A percentile compares a stretch with the other conserved stretches of the same genome.
These are phyloP conservation scores for Leptobrachium leishanense DNA, from an alignment of 2,113 vertebrate genomes.

Conservation along the genomic window DNA sequence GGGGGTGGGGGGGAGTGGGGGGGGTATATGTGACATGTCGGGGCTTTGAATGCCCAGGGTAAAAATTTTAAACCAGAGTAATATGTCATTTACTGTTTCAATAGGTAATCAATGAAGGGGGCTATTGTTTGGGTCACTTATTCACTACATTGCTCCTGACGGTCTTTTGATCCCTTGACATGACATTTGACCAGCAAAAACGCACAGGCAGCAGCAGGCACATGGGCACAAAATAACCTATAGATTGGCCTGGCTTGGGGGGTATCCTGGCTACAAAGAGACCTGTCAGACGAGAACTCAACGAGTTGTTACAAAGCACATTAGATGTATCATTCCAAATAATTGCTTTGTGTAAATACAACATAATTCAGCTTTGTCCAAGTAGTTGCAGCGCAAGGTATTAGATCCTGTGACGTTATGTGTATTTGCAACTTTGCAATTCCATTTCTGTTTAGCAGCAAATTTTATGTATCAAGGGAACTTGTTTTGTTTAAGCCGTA, in stretches of 20 bases:
- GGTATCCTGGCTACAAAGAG: constrained; percentile 65
- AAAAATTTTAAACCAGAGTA: constrained; percentile 59
- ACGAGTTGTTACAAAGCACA: constrained; percentile 41
- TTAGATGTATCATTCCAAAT: constrained; percentile 39
- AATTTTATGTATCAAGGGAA: constrained; percentile 13
- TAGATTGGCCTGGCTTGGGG: constrained; percentile 56
- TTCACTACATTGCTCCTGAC: constrained; percentile 55
- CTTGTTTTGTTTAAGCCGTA: constrained; percentile 9
- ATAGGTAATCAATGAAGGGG: constrained; percentile 61
- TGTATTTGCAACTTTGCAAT: constrained; percentile 35
- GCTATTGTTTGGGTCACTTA: constrained; percentile 62
- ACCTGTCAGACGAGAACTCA: constrained; percentile 56
- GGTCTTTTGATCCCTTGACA: constrained; percentile 61
- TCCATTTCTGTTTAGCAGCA: constrained; percentile 31
- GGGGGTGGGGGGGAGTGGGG: no score
- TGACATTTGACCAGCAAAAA: constrained; percentile 61
- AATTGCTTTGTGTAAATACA: constrained; percentile 7
- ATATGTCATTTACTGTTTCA: constrained; percentile 60
- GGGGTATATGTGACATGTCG: no score
- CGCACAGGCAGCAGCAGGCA: constrained; percentile 51
- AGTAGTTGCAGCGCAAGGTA: constrained; percentile 20
- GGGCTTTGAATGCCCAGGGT: constrained; percentile 50
- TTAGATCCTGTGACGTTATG: constrained; percentile 14
- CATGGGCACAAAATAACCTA: constrained; percentile 52
- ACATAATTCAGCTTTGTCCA: constrained; percentile 31